A percentile compares a stretch with the other conserved stretches of the same genome.
phyloP scores from a whole-genome alignment of 2,113 vertebrate genomes.

The Lates calcarifer region DNA sequence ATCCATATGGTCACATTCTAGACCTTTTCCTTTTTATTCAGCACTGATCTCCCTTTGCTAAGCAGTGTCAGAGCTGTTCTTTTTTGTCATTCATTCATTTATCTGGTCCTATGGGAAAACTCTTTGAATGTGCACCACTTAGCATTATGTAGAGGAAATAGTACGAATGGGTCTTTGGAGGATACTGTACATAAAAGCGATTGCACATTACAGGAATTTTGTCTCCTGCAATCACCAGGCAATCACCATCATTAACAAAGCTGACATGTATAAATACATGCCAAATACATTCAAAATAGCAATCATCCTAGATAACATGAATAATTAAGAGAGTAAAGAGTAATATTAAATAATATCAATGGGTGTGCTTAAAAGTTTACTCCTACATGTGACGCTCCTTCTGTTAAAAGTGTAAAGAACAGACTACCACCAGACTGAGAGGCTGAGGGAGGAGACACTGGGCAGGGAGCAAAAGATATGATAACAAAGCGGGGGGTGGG shows the following conservation, averaged over 20 bases:
- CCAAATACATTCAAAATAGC: too few species aligned
- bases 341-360: too few species aligned
- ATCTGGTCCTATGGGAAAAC: conserved; percentile 45
- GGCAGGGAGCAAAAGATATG: background rate
- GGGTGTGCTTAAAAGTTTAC: too few species aligned
- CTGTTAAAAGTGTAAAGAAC: too few species aligned
- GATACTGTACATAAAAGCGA: conserved; percentile 1
- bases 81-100: conserved; percentile 42
- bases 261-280: too few species aligned
- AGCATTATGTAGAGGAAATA: conserved; percentile 37
- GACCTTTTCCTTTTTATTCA: conserved; percentile 5
- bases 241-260: too few species aligned
- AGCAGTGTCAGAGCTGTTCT: conserved; percentile 17
- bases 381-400: too few species aligned
- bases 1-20: conserved; percentile 25
- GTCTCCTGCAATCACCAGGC: background rate
- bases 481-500: background rate
- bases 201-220: background rate
- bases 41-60: conserved; percentile 38
- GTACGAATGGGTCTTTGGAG: conserved; percentile 18
- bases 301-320: too few species aligned
- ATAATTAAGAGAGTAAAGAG: too few species aligned
- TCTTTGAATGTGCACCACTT: conserved; percentile 50
- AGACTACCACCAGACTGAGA: background rate
- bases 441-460: background rate